phyloP scores from a whole-genome alignment of 2,888 invertebrate genomes.

The Zygogramma bicolorata region DNA sequence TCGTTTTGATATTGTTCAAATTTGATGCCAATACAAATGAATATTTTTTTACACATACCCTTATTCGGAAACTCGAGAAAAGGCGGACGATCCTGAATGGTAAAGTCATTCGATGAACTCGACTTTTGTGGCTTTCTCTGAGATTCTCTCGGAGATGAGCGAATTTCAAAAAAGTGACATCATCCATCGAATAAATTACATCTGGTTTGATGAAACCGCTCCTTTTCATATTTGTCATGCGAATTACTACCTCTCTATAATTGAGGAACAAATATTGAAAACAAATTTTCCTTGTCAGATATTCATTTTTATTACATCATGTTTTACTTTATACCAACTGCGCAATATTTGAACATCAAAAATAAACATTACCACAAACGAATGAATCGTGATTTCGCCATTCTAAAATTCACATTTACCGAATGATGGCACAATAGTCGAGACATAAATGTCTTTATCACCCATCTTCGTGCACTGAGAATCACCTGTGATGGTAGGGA shows the following conservation, averaged over 20 bases:
- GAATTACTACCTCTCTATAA: not conserved
- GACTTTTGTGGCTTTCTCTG: too few relatives aligned
- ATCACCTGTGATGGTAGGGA: not conserved
- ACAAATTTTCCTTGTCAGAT: not conserved
- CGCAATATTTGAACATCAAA: constrained; percentile 2
- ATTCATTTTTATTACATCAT: not conserved
- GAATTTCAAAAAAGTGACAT: too few relatives aligned
- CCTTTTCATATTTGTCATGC: not conserved
- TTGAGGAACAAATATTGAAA: not conserved
- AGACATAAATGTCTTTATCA: not conserved
- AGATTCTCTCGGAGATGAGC: too few relatives aligned
- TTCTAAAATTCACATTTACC: not conserved
- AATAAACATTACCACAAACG: not conserved
- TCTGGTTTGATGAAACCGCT: not conserved
- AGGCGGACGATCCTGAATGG: too few relatives aligned
- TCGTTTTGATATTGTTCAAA: too few relatives aligned
- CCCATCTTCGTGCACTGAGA: not conserved
- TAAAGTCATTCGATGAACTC: too few relatives aligned
- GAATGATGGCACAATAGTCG: not conserved
- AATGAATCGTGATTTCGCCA: not conserved
- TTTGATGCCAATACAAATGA: too few relatives aligned
- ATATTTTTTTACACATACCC: too few relatives aligned
- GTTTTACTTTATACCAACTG: not conserved
- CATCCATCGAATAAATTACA: not conserved
- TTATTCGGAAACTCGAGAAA: too few relatives aligned